Percentiles rank a stretch among this genome's conserved stretches.
These are phyloP conservation scores for Hapalemur alaotrensis DNA, from an alignment of 2,797 vertebrate species.

Conservation along the genomic window DNA sequence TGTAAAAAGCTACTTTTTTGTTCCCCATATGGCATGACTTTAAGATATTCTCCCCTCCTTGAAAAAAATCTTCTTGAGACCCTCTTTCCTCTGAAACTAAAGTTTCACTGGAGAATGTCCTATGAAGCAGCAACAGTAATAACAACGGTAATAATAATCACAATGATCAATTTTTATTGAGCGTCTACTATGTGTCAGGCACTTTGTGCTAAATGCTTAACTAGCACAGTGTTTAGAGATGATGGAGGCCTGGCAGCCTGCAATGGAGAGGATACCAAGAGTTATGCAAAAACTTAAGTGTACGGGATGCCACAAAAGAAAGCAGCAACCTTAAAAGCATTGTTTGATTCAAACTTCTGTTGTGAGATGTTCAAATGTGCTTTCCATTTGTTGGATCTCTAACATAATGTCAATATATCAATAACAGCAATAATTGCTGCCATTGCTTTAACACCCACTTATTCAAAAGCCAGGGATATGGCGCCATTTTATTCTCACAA, in stretches of 20 bases:
- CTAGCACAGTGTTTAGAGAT: not conserved
- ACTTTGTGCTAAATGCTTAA: conserved; percentile 3
- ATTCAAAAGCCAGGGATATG: conserved; percentile 28
- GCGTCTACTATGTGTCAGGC: not conserved
- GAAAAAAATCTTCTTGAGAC: not conserved
- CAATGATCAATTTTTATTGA: conserved; percentile 4
- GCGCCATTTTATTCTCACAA: conserved; percentile 6
- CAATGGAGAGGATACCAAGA: not conserved
- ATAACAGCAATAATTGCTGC: conserved; percentile 18
- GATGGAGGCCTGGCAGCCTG: not conserved
- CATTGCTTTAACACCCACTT: conserved; percentile 22
- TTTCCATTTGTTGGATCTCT: conserved; percentile 25
- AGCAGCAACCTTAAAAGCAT: not conserved
- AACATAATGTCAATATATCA: not conserved
- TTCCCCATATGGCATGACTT: conserved; percentile 1
- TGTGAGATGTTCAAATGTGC: not conserved
- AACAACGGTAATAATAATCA: not conserved
- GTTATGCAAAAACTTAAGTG: not conserved
- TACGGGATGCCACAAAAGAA: not conserved
- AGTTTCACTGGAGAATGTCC: not conserved
- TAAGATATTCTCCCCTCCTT: not conserved
- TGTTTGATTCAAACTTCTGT: conserved; percentile 24
- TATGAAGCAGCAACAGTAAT: not conserved
- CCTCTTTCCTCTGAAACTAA: not conserved
- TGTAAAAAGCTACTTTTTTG: not conserved